phyloP scores from a whole-genome alignment of 2,888 invertebrate genomes.

The Salticus scenicus region DNA sequence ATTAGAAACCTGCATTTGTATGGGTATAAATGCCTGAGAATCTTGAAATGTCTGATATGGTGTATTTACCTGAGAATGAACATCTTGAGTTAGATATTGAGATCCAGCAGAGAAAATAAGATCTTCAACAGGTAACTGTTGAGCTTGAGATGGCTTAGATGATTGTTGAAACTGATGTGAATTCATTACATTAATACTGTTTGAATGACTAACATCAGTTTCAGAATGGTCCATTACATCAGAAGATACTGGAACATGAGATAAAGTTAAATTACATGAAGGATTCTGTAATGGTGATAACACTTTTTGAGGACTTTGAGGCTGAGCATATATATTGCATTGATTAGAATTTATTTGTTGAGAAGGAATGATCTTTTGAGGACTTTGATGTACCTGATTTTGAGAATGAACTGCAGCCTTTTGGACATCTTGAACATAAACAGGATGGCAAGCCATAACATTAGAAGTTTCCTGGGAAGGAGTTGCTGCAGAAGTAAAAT shows the following conservation, averaged over 20 bases:
- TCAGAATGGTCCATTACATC: not conserved
- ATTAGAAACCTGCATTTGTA: not conserved
- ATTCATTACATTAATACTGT: not conserved
- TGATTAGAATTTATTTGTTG: conserved; percentile 12
- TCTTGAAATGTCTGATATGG: conserved; percentile 19
- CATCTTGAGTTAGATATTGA: conserved; percentile 22
- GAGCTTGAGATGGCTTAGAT: not conserved
- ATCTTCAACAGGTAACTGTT: not conserved
- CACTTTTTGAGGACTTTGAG: conserved; percentile 34
- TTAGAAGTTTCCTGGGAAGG: not conserved
- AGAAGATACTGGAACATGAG: conserved; percentile 12
- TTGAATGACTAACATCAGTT: conserved; percentile 12
- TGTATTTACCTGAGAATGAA: not conserved
- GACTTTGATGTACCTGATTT: conserved; percentile 29
- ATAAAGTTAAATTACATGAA: conserved; percentile 19
- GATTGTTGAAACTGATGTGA: conserved; percentile 37
- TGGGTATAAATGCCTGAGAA: conserved; percentile 17
- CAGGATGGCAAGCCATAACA: conserved; percentile 7
- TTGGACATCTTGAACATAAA: conserved; percentile 24
- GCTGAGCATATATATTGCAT: conserved; percentile 9
- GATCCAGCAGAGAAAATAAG: not conserved
- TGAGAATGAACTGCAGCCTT: not conserved
- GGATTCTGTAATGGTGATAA: conserved; percentile 19
- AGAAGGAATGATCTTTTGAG: conserved; percentile 25
- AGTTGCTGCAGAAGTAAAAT: conserved; percentile 13